Conservation (phyloP, 2,888 invertebrate genomes). For the Salticus scenicus region DNA sequence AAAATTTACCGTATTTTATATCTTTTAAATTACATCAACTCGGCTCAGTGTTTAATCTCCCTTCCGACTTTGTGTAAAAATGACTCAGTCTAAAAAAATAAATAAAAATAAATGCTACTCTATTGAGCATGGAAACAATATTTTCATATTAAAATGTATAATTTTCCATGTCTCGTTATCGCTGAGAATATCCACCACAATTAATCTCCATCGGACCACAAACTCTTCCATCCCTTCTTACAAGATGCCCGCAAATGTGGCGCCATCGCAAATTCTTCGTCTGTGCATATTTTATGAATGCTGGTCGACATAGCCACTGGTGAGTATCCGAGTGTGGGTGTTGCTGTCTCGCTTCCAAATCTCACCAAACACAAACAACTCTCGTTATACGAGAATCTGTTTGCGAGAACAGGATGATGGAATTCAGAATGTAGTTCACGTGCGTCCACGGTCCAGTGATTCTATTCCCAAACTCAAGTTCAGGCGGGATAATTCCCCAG, state of each 20-base stretch:
- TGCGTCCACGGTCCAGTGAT: not conserved
- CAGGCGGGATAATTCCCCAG: too few relatives aligned
- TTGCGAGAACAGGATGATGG: too few relatives aligned
- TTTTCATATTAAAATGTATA: too few relatives aligned
- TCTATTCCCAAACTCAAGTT: not conserved
- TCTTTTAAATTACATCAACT: too few relatives aligned
- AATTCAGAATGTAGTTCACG: not conserved
- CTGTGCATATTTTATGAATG: not conserved
- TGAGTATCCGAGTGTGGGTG: not conserved
- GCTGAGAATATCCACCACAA: too few relatives aligned
- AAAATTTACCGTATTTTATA: too few relatives aligned
- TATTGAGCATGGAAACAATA: too few relatives aligned
- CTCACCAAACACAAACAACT: not conserved
- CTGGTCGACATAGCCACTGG: not conserved
- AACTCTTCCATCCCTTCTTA: not conserved
- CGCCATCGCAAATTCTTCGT: not conserved
- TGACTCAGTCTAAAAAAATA: too few relatives aligned
- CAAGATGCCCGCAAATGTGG: not conserved
- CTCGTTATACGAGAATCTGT: not conserved
- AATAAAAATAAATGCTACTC: too few relatives aligned
- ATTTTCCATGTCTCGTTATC: too few relatives aligned
- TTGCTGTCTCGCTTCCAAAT: not conserved
- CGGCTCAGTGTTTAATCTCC: too few relatives aligned
- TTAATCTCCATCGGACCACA: not conserved
- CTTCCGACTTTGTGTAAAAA: too few relatives aligned